These are phyloP conservation scores for Cyprinodon diabolis DNA, from an alignment of 2,797 vertebrate species.

Conservation along the genomic window DNA sequence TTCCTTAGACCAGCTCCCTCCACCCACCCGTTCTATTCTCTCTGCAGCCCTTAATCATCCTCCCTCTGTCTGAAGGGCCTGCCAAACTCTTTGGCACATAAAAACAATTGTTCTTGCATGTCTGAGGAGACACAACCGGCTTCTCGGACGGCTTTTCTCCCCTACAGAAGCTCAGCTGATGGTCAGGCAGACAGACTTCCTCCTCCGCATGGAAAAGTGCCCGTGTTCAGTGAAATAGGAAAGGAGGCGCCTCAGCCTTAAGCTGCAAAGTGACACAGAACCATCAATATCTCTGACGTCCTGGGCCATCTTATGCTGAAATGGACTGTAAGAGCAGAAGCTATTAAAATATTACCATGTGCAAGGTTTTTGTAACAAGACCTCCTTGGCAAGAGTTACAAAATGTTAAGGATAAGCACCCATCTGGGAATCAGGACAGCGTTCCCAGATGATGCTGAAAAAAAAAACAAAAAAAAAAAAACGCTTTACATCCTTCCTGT, in stretches of 20 bases:
- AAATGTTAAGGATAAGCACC: conserved; percentile 64
- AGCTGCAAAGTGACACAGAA: conserved; percentile 64
- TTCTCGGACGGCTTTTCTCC: conserved; percentile 42
- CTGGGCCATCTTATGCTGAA: conserved; percentile 58
- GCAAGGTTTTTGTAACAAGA: conserved; percentile 65
- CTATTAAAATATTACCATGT: conserved; percentile 74
- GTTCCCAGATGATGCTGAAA: conserved; percentile 65
- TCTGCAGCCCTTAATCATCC: conserved; percentile 65
- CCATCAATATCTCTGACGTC: conserved; percentile 77
- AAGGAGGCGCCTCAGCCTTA: conserved; percentile 52
- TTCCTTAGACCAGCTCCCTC: conserved; percentile 66
- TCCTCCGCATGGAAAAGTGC: conserved; percentile 56
- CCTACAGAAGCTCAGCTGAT: conserved; percentile 51
- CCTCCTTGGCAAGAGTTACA: conserved; percentile 65
- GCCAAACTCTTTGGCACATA: conserved; percentile 71
- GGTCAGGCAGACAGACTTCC: conserved; percentile 56
- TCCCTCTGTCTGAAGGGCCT: conserved; percentile 62
- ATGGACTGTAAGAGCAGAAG: conserved; percentile 56
- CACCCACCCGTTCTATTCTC: conserved; percentile 57
- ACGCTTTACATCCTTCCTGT: conserved; percentile 69
- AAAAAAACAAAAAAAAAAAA: conserved; percentile 28
- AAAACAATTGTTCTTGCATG: conserved; percentile 77
- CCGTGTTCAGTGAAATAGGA: conserved; percentile 71
- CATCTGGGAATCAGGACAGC: conserved; percentile 62
- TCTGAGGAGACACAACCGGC: conserved; percentile 58